These are phyloP conservation scores for Chirona hameri DNA, from an alignment of 2,888 invertebrate species.

Conservation along the genomic window DNA sequence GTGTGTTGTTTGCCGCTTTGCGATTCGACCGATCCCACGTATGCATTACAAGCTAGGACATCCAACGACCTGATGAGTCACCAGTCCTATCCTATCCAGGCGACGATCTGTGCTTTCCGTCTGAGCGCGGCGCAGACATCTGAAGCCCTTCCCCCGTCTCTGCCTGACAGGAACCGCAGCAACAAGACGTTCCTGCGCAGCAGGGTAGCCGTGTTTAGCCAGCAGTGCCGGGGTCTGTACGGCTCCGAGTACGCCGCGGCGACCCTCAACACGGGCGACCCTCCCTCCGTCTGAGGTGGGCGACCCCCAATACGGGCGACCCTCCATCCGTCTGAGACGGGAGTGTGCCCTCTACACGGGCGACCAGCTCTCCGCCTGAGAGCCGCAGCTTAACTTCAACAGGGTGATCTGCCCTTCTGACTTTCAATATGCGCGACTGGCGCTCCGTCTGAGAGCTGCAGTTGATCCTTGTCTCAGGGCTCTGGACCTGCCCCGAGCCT, in stretches of 20 bases:
- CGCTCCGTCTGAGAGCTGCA: too few species aligned
- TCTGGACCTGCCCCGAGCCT: too few species aligned
- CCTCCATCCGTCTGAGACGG: not conserved
- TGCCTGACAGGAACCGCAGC: not conserved
- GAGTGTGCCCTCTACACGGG: not conserved
- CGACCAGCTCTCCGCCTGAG: not conserved
- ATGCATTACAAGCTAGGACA: too few species aligned
- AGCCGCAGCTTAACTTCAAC: not conserved
- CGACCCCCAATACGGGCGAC: conserved; percentile 1
- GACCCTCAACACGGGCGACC: conserved; percentile 9
- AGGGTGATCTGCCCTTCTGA: not conserved
- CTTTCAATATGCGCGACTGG: too few species aligned
- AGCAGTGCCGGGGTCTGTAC: conserved; percentile 5
- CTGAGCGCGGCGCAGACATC: too few species aligned
- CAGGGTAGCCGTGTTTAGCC: not conserved
- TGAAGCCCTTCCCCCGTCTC: not conserved
- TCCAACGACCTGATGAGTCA: too few species aligned
- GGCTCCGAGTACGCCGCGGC: conserved; percentile 9
- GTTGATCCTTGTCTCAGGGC: too few species aligned
- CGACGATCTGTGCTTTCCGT: too few species aligned
- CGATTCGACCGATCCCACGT: too few species aligned
- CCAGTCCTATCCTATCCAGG: too few species aligned
- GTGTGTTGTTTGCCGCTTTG: too few species aligned
- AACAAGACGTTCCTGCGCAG: conserved; percentile 6
- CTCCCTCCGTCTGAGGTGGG: not conserved